These are phyloP conservation scores for Arenaria interpres DNA, from an alignment of 2,113 vertebrate genomes.

Conservation along the genomic window DNA sequence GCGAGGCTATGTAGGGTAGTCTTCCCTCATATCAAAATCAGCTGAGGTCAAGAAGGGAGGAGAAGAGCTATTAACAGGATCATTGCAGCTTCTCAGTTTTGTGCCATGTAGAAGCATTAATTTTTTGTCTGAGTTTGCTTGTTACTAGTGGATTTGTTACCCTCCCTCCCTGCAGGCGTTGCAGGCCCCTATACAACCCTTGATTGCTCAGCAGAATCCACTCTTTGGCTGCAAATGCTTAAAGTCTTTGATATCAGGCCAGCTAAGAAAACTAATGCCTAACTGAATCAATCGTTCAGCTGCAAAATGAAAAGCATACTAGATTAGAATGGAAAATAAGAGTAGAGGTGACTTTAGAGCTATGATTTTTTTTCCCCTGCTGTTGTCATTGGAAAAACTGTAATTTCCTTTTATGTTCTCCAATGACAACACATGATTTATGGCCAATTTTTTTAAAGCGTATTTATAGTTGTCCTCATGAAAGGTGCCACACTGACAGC, in stretches of 20 bases:
- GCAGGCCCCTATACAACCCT: not conserved
- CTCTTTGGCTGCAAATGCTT: not conserved
- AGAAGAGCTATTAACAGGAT: not conserved
- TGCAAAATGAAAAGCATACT: slow-evolving; percentile 54
- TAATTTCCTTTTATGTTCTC: slow-evolving; percentile 44
- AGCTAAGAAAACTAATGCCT: slow-evolving; percentile 15
- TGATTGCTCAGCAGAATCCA: slow-evolving; percentile 29
- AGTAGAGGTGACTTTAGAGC: slow-evolving; percentile 50
- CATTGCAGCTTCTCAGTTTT: not conserved
- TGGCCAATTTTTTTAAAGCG: not conserved
- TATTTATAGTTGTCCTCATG: slow-evolving; percentile 31
- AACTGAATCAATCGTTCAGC: slow-evolving; percentile 39
- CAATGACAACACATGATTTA: slow-evolving; percentile 52
- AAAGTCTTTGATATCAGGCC: slow-evolving; percentile 23
- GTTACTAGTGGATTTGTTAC: not conserved
- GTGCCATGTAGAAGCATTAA: not conserved
- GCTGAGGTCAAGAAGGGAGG: not conserved
- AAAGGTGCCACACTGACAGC: slow-evolving; percentile 10
- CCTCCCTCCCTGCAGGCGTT: not conserved
- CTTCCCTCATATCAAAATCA: not conserved
- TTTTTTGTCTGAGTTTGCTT: not conserved
- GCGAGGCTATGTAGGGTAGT: not conserved
- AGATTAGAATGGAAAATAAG: slow-evolving; percentile 60
- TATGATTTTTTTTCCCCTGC: not conserved
- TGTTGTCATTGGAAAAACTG: slow-evolving; percentile 16